Conservation (phyloP, 2,113 vertebrate species). For the Desmodus rotundus region DNA sequence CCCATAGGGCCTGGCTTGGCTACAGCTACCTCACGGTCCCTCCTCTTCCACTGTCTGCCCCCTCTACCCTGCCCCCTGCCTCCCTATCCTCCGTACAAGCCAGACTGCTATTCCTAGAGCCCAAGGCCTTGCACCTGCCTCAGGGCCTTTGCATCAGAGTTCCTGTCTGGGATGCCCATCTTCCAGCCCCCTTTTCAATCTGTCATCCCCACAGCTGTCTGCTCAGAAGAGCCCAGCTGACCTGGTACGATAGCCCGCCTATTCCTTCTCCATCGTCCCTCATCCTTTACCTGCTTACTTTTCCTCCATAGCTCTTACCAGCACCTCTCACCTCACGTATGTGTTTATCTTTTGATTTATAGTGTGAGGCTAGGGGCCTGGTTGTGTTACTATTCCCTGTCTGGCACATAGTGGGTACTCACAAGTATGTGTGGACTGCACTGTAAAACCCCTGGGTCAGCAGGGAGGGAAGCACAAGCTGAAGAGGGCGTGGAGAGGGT, state of each 20-base stretch:
- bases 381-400: background rate
- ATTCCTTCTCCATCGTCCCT: background rate
- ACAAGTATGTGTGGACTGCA: background rate
- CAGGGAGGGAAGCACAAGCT: background rate
- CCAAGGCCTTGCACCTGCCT: rapidly evolving
- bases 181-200: background rate
- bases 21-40: background rate
- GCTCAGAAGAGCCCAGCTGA: background rate
- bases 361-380: background rate
- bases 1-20: background rate
- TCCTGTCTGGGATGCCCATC: background rate
- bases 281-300: background rate
- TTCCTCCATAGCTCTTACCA: background rate
- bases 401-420: background rate
- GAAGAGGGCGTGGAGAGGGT: background rate
- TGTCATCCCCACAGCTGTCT: background rate
- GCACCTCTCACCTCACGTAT: background rate
- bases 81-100: background rate
- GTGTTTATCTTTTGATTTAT: background rate
- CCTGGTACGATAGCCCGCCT: rapidly evolving
- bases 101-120: background rate
- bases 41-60: background rate
- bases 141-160: background rate
- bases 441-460: background rate
- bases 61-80: too few species aligned